Percentiles rank a stretch among this genome's conserved stretches.
Evolutionary conservation across 2,888 invertebrate species (phyloP).

Genomic region (Apocheima hispidaria): DNA sequence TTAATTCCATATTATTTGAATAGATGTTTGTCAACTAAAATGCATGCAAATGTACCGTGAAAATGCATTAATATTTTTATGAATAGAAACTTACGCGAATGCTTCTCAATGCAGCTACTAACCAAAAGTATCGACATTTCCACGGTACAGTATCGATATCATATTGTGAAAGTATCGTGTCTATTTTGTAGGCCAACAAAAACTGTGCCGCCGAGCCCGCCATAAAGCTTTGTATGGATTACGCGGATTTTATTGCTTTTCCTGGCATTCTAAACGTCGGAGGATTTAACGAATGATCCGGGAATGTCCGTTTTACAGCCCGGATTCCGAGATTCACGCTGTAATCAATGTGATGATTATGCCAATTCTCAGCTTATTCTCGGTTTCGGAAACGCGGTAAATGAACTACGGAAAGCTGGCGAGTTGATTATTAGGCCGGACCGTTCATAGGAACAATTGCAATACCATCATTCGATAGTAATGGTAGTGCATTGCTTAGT

Average conservation of each 20-base stretch:
- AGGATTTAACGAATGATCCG: conserved; percentile 39
- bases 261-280: conserved; percentile 33
- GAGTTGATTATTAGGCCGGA: conserved; percentile 20
- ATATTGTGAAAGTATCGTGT: conserved; percentile 1
- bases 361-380: conserved; percentile 34
- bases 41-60: too few species aligned
- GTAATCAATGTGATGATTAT: conserved; percentile 39
- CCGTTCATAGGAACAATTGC: too few species aligned
- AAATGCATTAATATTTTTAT: background rate
- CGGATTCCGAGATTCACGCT: conserved; percentile 25
- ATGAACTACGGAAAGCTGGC: conserved; percentile 23
- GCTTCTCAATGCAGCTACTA: background rate
- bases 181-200: conserved; percentile 33
- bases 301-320: conserved; percentile 36
- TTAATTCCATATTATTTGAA: background rate
- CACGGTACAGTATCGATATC: conserved; percentile 22
- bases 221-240: conserved; percentile 42
- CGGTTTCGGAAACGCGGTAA: conserved; percentile 20
- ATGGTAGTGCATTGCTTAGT: too few species aligned
- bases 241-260: conserved; percentile 44
- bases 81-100: background rate
- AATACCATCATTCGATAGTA: too few species aligned
- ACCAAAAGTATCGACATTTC: conserved; percentile 7
- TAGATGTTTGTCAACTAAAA: background rate
- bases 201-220: conserved; percentile 28